A percentile compares a stretch with the other conserved stretches of the same genome.
Evolutionary conservation across 2,797 vertebrate genomes (phyloP).

Genomic region (Tapirus indicus): DNA sequence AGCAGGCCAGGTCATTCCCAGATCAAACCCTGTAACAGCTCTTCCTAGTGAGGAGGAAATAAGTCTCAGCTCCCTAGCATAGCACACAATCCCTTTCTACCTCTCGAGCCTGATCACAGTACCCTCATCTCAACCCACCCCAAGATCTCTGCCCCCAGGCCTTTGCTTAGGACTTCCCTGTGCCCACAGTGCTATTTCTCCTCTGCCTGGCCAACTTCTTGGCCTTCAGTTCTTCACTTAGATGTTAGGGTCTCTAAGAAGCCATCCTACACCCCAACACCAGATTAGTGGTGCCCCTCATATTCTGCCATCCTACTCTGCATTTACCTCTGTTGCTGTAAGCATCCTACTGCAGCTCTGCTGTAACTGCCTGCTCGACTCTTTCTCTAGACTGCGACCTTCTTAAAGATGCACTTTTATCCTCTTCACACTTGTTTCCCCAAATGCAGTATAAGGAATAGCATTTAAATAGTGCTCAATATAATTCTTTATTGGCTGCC

Average conservation of each 20-base stretch:
- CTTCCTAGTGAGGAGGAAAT: neutral
- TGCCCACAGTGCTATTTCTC: neutral
- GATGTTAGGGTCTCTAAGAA: neutral
- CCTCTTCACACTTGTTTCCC: neutral
- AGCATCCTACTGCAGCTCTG: neutral
- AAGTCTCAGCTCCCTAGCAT: neutral
- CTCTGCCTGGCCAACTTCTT: neutral
- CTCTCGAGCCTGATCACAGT: neutral
- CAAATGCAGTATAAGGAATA: neutral
- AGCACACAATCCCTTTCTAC: neutral
- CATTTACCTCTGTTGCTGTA: neutral
- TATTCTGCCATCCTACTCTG: neutral
- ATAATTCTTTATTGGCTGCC: neutral
- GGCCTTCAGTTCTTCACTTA: neutral
- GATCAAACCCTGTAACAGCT: neutral
- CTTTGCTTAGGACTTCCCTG: neutral
- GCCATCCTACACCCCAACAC: neutral
- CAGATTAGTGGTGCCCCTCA: accelerated
- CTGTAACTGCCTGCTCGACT: neutral
- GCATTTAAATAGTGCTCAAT: neutral
- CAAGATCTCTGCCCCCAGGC: neutral
- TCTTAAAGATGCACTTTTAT: neutral
- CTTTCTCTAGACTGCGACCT: neutral
- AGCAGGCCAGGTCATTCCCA: neutral
- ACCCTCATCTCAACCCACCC: neutral